These are phyloP conservation scores for Arnoldichthys spilopterus DNA, from an alignment of 2,797 vertebrate genomes.

Conservation along the genomic window DNA sequence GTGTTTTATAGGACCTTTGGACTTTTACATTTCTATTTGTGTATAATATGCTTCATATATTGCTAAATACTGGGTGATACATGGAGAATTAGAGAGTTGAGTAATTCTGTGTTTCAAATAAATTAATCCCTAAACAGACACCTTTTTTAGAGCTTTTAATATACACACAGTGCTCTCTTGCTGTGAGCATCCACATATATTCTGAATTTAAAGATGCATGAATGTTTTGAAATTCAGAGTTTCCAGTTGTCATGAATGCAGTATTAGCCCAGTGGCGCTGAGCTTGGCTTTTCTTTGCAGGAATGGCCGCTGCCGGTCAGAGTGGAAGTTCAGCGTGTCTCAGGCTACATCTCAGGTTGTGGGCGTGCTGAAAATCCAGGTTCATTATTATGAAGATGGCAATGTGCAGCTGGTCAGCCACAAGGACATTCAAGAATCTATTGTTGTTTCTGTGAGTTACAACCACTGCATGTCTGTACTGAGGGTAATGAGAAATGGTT, in stretches of 20 bases:
- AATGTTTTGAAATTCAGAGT: not conserved
- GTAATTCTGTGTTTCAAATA: no score
- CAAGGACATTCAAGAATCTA: slow-evolving; percentile 89
- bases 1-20: not conserved
- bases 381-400: slow-evolving; percentile 97
- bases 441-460: slow-evolving; percentile 88
- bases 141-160: no score
- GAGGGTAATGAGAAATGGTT: not conserved
- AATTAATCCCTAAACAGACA: no score
- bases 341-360: slow-evolving; percentile 85
- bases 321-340: slow-evolving; percentile 93
- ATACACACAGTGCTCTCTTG: no score
- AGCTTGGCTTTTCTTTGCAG: slow-evolving; percentile 64
- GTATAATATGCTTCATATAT: no score
- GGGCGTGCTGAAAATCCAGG: slow-evolving; percentile 95
- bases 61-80: no score
- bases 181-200: no score
- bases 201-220: no score
- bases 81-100: no score
- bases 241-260: not conserved
- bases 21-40: not conserved
- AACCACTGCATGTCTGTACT: not conserved
- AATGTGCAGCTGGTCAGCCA: slow-evolving; percentile 97
- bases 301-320: slow-evolving; percentile 94
- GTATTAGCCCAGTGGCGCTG: not conserved